phyloP scores from a whole-genome alignment of 2,888 invertebrate species.

The Andrena trimmerana region DNA sequence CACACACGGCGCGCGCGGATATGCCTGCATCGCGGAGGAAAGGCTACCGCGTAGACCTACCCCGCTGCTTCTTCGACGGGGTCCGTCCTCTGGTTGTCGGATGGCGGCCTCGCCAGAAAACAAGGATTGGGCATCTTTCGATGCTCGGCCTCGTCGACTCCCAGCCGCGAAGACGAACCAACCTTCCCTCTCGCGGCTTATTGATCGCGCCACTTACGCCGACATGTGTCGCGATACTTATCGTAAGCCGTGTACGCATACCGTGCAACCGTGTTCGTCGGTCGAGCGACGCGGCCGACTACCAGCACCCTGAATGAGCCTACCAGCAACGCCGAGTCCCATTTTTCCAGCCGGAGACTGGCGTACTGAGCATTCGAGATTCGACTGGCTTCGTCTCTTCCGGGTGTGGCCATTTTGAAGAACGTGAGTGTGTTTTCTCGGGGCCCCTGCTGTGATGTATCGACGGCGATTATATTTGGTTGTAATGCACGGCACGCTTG shows the following conservation, averaged over 20 bases:
- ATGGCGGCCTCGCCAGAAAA: slow-evolving; percentile 11
- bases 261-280: slow-evolving; percentile 67
- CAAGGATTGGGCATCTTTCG: slow-evolving; percentile 49
- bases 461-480: background rate
- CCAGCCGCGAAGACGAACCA: slow-evolving; percentile 74
- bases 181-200: slow-evolving; percentile 68
- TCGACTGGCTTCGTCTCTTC: slow-evolving; percentile 28
- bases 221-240: slow-evolving; percentile 83
- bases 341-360: slow-evolving; percentile 50
- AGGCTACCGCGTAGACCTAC: slow-evolving; percentile 35
- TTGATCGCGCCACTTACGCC: slow-evolving; percentile 81
- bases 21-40: slow-evolving; percentile 30
- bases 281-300: slow-evolving; percentile 52
- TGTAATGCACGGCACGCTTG: background rate
- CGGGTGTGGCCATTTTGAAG: slow-evolving; percentile 25
- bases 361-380: slow-evolving; percentile 40
- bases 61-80: slow-evolving; percentile 28
- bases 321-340: slow-evolving; percentile 51
- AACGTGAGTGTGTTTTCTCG: background rate
- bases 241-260: slow-evolving; percentile 77
- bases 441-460: background rate
- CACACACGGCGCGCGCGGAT: slow-evolving; percentile 43
- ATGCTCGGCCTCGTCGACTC: slow-evolving; percentile 63
- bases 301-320: slow-evolving; percentile 52
- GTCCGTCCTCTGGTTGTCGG: background rate